A percentile compares a stretch with the other conserved stretches of the same genome.
phyloP scores from a whole-genome alignment of 2,113 vertebrate genomes.

The Pithys albifrons region DNA sequence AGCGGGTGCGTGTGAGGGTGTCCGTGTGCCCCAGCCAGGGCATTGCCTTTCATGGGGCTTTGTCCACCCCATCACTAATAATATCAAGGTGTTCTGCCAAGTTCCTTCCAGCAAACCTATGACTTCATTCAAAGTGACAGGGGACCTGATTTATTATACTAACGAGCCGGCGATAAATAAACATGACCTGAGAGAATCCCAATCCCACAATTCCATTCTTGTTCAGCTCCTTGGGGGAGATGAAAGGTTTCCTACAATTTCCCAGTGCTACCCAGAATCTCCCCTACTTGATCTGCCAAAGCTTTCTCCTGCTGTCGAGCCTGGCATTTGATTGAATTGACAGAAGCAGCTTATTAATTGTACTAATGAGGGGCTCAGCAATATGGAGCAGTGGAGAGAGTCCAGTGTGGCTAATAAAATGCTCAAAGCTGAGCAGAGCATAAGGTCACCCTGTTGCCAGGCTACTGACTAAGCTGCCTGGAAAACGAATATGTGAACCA shows the following conservation, averaged over 20 bases:
- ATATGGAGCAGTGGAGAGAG: constrained; percentile 28
- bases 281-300: constrained; percentile 56
- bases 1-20: not conserved
- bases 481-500: constrained; percentile 35
- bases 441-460: constrained; percentile 62
- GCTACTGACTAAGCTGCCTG: constrained; percentile 58
- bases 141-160: constrained; percentile 70
- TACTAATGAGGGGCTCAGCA: constrained; percentile 74
- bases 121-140: constrained; percentile 66
- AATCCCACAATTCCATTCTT: constrained; percentile 57
- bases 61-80: constrained; percentile 49
- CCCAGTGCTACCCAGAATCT: constrained; percentile 50
- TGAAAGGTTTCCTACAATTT: constrained; percentile 64
- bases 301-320: constrained; percentile 60
- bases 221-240: constrained; percentile 47
- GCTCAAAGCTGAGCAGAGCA: constrained; percentile 34
- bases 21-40: not conserved
- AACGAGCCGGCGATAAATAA: constrained; percentile 57
- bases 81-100: constrained; percentile 75
- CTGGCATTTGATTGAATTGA: constrained; percentile 66
- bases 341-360: constrained; percentile 70
- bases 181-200: constrained; percentile 59
- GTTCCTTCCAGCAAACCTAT: constrained; percentile 49
- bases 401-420: constrained; percentile 68
- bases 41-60: constrained; percentile 55